A percentile compares a stretch with the other conserved stretches of the same genome.
Conservation (phyloP, 2,888 invertebrate genomes). For the Watsonalla cultraria region DNA sequence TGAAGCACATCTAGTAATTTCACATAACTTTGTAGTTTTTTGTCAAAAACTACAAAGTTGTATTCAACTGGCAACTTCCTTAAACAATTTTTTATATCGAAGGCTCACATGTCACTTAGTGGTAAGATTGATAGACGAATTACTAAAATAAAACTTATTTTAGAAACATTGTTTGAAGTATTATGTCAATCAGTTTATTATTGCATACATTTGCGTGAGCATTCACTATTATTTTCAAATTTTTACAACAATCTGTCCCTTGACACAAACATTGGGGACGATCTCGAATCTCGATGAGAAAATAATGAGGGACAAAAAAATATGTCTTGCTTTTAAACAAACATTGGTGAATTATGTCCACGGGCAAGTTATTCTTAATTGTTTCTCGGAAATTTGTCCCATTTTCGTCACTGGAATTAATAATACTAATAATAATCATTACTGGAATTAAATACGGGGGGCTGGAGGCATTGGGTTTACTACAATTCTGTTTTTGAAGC, state of each 20-base stretch:
- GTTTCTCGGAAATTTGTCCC: slow-evolving; percentile 35
- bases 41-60: no score
- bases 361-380: slow-evolving; percentile 45
- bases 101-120: no score
- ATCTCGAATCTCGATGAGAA: slow-evolving; percentile 52
- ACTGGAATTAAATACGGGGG: slow-evolving; percentile 19
- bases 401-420: slow-evolving; percentile 20
- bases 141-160: no score
- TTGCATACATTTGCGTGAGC: no score
- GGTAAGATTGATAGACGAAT: no score
- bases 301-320: slow-evolving; percentile 47
- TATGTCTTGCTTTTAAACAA: slow-evolving; percentile 33
- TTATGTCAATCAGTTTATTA: no score
- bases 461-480: not conserved
- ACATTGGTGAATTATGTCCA: slow-evolving; percentile 28
- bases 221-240: slow-evolving; percentile 1
- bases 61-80: no score
- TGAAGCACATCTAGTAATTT: no score
- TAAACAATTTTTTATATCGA: no score
- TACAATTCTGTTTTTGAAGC: no score
- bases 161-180: no score
- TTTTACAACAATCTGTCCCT: not conserved
- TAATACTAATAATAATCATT: slow-evolving; percentile 8
- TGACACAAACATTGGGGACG: slow-evolving; percentile 5
- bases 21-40: no score